These are phyloP conservation scores for Rhyzopertha dominica DNA, from an alignment of 1,140 invertebrate genomes.

Conservation along the genomic window DNA sequence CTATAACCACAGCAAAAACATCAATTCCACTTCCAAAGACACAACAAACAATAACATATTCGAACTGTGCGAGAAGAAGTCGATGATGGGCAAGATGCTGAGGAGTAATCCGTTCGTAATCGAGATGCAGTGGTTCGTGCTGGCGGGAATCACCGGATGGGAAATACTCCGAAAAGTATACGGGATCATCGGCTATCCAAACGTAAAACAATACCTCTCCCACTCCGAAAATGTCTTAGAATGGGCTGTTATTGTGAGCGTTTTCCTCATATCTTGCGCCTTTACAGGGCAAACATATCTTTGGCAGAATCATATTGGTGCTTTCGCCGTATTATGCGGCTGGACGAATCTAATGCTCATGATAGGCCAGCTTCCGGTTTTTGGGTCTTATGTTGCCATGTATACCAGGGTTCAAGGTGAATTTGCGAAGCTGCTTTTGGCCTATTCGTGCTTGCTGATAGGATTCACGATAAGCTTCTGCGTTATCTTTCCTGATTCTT, in stretches of 20 bases:
- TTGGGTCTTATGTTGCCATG: conserved; percentile 83
- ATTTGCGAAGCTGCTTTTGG: conserved; percentile 76
- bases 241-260: conserved; percentile 77
- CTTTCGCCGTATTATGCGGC: conserved; percentile 74
- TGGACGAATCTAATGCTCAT: conserved; percentile 86
- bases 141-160: conserved; percentile 66
- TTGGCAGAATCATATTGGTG: conserved; percentile 79
- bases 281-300: conserved; percentile 69
- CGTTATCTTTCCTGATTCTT: conserved; percentile 75
- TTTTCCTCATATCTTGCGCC: conserved; percentile 74
- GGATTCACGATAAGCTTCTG: conserved; percentile 84
- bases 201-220: conserved; percentile 70
- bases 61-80: conserved; percentile 69
- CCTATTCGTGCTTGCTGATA: conserved; percentile 76
- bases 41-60: conserved; percentile 31
- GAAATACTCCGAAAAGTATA: conserved; percentile 73
- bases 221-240: conserved; percentile 80
- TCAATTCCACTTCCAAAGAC: conserved; percentile 61
- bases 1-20: conserved; percentile 68
- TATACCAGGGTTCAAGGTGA: conserved; percentile 79
- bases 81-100: conserved; percentile 64
- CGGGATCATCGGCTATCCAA: conserved; percentile 69
- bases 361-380: conserved; percentile 78
- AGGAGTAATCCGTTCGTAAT: conserved; percentile 66
- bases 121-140: conserved; percentile 72